phyloP scores from a whole-genome alignment of 2,888 invertebrate genomes.

The Philereme vetulata region DNA sequence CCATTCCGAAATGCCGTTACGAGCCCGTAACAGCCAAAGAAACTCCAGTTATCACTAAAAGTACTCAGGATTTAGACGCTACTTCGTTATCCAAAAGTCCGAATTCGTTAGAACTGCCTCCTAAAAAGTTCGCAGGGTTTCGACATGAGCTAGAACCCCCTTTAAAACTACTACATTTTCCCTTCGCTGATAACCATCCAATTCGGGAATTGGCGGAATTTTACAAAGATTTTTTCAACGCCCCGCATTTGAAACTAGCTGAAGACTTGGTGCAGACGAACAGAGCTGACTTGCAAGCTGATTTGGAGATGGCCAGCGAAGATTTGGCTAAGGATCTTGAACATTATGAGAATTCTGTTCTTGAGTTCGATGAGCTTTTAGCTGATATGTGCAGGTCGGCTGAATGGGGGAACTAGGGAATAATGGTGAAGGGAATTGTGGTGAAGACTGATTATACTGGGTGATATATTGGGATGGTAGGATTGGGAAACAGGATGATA shows the following conservation, averaged over 20 bases:
- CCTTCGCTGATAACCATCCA: conserved; percentile 89
- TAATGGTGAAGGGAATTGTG: conserved; percentile 26
- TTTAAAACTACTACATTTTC: conserved; percentile 88
- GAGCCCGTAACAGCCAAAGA: conserved; percentile 53
- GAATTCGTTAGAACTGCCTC: conserved; percentile 70
- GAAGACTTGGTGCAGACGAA: conserved; percentile 50
- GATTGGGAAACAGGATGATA: conserved; percentile 1
- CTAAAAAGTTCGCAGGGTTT: conserved; percentile 72
- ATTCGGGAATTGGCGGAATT: conserved; percentile 91
- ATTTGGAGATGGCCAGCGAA: conserved; percentile 65
- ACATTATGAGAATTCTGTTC: conserved; percentile 88
- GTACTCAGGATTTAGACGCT: conserved; percentile 67
- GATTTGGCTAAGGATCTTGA: conserved; percentile 89
- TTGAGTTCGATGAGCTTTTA: conserved; percentile 90
- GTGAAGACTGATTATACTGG: conserved; percentile 26
- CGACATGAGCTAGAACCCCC: conserved; percentile 85
- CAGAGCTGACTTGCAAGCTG: conserved; percentile 53
- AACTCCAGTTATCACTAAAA: conserved; percentile 54
- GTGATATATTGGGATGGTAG: conserved; percentile 1
- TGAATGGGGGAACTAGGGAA: conserved; percentile 79
- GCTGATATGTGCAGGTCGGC: conserved; percentile 87
- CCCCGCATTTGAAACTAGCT: conserved; percentile 76
- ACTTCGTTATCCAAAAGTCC: conserved; percentile 64
- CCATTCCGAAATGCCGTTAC: conserved; percentile 65
- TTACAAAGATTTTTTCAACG: conserved; percentile 91